A percentile compares a stretch with the other conserved stretches of the same genome.
Evolutionary conservation across 2,113 vertebrate species (phyloP).

Genomic region (Hyperopisus bebe): DNA sequence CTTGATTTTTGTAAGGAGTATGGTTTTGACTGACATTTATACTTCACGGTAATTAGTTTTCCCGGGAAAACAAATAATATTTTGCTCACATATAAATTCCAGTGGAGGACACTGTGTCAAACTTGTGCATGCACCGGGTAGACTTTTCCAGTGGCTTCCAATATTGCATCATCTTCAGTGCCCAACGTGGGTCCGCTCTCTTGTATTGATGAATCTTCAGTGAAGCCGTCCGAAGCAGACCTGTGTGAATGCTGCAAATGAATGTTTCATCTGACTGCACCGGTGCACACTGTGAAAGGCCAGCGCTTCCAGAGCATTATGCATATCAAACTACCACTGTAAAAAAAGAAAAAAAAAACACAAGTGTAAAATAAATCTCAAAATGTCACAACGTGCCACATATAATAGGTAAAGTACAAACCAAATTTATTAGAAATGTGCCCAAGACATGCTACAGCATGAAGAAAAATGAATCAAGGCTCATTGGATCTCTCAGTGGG

Average conservation of each 20-base stretch:
- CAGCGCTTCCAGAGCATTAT: neutral
- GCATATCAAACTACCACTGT: neutral
- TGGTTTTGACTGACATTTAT: neutral
- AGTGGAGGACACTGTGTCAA: neutral
- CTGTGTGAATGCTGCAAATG: conserved; percentile 3
- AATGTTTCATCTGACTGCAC: conserved; percentile 9
- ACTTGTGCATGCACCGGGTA: neutral
- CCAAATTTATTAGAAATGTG: neutral
- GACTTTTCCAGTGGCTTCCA: neutral
- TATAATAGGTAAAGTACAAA: conserved; percentile 4
- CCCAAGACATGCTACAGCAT: neutral
- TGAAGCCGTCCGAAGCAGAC: neutral
- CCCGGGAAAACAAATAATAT: conserved; percentile 2
- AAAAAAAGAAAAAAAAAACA: neutral
- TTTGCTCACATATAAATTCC: neutral
- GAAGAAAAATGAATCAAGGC: neutral
- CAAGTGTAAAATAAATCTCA: neutral
- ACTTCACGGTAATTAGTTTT: conserved; percentile 3
- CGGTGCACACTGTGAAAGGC: neutral
- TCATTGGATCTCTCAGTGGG: neutral
- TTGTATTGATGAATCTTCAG: neutral
- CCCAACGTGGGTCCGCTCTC: neutral
- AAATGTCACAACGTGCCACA: neutral
- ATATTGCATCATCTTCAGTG: neutral
- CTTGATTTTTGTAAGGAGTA: neutral